Base-by-base conservation (phyloP, 2,888 invertebrate species). In the Tenodera sinensis region DNA sequence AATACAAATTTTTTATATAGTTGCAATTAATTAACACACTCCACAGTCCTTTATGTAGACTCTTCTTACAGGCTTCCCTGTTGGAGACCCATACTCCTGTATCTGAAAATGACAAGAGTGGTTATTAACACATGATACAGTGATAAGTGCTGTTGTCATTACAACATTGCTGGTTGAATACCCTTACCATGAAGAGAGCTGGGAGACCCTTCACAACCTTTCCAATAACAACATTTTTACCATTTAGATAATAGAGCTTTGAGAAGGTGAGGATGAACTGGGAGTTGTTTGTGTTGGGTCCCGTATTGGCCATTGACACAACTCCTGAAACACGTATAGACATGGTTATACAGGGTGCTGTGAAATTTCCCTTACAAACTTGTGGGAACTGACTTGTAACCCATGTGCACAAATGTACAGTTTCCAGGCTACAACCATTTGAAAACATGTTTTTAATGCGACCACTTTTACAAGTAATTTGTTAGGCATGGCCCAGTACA, bases 251-350 rank as follows among this genome's bases (percentile, higher is more conserved):
- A 82, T 94, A 93, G 83, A 95, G 91, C 0, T 94, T 94, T 89
- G 94, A 94, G 91, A 95, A 95, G 54, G 95, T 94, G 42, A 95
- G 93, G 92, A 95, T 95, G 91, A 95, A 95, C 91, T 95, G 95
- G 0, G 95, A 95, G 88, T 93, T 93, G 84, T 94, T 93, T 89
- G 93, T 94, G 90, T 94, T 93, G 89, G 93, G 93, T 0, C 93
- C 90, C 0, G 93, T 92, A 28, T 93, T 93, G 42, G 92, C 93
- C 94, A 95, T 95, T 0, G 95, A 95, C 83, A 95, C 90, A 3
- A 95, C 94, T 88, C 93, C 93, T 93, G 90, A 86, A 90, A 34
- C 54, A 85, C 0, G 0, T 34, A 34, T 4, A 7, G 6, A n/a
- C n/a, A n/a, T n/a, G n/a, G n/a, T n/a, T n/a, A n/a, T n/a, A n/a